phyloP scores from a whole-genome alignment of 2,113 vertebrate species.

The Gavia stellata region DNA sequence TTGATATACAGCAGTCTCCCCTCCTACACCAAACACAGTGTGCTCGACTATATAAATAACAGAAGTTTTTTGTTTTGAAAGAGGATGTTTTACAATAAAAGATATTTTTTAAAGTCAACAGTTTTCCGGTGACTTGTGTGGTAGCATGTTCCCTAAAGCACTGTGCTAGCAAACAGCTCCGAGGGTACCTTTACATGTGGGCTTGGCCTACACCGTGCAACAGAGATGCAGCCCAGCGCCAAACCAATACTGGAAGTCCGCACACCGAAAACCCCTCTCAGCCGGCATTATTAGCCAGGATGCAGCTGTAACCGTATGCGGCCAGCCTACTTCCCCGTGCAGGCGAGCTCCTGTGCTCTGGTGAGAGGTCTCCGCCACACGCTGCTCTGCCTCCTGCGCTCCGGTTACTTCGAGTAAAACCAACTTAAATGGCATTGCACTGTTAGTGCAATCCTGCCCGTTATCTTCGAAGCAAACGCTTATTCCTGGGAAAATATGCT shows the following conservation, averaged over 20 bases:
- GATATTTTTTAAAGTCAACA: not conserved
- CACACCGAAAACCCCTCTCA: not conserved
- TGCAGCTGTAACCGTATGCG: not conserved
- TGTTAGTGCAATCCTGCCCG: rapidly evolving
- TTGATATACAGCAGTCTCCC: not conserved
- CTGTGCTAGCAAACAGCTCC: not conserved
- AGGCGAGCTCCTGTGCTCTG: not conserved
- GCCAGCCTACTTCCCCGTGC: not conserved
- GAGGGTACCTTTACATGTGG: not conserved
- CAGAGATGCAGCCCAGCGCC: not conserved
- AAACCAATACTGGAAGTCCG: not conserved
- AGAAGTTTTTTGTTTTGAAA: not conserved
- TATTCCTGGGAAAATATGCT: not conserved
- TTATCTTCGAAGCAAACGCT: not conserved
- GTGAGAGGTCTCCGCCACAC: not conserved
- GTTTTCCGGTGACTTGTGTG: not conserved
- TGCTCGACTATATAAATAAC: not conserved
- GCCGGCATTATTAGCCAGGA: not conserved
- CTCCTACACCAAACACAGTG: not conserved
- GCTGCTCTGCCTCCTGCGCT: not conserved
- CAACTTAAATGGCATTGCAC: rapidly evolving
- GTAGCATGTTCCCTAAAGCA: not conserved
- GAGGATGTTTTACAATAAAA: not conserved
- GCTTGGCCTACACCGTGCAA: not conserved
- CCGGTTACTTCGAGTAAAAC: not conserved